Evolutionary conservation across 2,113 vertebrate species (phyloP).

Genomic region (Syrrhaptes paradoxus): DNA sequence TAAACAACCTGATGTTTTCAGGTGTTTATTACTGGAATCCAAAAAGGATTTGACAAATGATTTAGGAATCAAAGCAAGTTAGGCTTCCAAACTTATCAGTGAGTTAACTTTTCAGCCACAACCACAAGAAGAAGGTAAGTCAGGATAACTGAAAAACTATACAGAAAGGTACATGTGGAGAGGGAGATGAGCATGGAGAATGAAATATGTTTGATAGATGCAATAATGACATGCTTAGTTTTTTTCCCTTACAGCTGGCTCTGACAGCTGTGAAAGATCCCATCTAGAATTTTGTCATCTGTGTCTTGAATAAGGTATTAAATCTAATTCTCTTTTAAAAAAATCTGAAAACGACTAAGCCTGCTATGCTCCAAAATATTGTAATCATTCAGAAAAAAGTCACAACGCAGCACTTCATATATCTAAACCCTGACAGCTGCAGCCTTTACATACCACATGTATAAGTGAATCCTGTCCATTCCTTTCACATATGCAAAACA

Average conservation of each 20-base stretch:
- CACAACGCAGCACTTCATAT: neutral
- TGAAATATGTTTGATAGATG: neutral
- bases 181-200: neutral
- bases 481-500: neutral
- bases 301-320: neutral
- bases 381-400: neutral
- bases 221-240: neutral
- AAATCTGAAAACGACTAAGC: neutral
- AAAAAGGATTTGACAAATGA: neutral
- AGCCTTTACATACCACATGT: neutral
- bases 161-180: neutral
- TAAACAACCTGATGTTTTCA: neutral
- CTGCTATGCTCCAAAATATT: neutral
- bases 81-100: neutral
- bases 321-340: neutral
- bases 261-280: neutral
- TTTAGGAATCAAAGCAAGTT: neutral
- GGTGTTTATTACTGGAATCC: neutral
- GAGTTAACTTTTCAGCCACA: neutral
- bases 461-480: neutral
- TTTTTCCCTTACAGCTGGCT: neutral
- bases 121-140: neutral
- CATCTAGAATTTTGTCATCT: neutral
- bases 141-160: neutral
- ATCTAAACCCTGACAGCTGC: neutral